phyloP scores from a whole-genome alignment of 2,888 invertebrate genomes.

The Euclidia mi region DNA sequence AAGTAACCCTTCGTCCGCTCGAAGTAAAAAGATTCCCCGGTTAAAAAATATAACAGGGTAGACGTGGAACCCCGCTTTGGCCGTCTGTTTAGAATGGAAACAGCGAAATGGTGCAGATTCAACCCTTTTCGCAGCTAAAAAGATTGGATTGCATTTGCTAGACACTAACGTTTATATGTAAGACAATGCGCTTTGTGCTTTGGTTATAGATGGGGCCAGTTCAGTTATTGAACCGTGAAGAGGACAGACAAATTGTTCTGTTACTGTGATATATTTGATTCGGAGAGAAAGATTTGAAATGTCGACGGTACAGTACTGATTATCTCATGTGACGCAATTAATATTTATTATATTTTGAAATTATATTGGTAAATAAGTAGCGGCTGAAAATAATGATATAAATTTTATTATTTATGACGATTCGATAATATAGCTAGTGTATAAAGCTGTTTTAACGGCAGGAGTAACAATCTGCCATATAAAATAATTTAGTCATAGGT shows the following conservation, averaged over 20 bases:
- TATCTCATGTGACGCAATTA: too few species aligned
- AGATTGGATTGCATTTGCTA: conserved; percentile 70
- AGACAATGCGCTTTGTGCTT: conserved; percentile 66
- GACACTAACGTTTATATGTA: conserved; percentile 68
- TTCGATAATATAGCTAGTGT: too few species aligned
- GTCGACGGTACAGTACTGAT: too few species aligned
- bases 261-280: background rate
- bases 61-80: conserved; percentile 42
- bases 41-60: conserved; percentile 39
- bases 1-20: conserved; percentile 53
- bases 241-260: background rate
- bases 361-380: too few species aligned
- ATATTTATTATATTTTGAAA: too few species aligned
- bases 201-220: conserved; percentile 34
- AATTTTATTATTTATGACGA: too few species aligned
- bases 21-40: conserved; percentile 35
- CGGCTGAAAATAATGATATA: too few species aligned
- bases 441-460: too few species aligned
- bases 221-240: conserved; percentile 7
- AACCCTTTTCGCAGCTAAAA: conserved; percentile 66
- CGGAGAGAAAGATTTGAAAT: too few species aligned
- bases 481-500: too few species aligned
- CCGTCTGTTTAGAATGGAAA: conserved; percentile 66
- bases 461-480: too few species aligned
- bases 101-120: conserved; percentile 63